Evolutionary conservation across 2,113 vertebrate genomes (phyloP), one percentile per base, ranked within the genome.

Genomic region (Entelurus aequoreus): DNA sequence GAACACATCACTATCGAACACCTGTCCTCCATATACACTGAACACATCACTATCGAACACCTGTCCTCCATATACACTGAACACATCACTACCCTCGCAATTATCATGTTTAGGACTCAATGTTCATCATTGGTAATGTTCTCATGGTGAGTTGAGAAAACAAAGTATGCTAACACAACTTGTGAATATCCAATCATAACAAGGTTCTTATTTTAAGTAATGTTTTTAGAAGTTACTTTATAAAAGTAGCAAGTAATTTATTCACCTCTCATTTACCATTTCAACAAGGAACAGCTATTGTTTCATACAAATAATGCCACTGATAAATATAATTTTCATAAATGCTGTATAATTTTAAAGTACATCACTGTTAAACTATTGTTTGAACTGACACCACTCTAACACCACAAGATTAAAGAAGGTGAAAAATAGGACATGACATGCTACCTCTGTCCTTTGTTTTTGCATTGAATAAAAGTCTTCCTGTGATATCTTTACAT

Each of bases 371-470:
- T 66, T 61, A 28, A 65, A 75, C 65, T 75, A 28, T 4, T 28
- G 49, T 62, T 56, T 40, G 10, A 60, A 36, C n/a, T 2, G 12
- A 72, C 62, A 59, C 52, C 60, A 38, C 69, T 65, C 64, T 44
- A 71, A 53, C 1, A 3, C 60, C 64, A 66, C 35, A 61, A 56
- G 2, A 61, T 62, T 62, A 1, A 69, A 56, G 21, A 38, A 2
- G 11, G 28, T 28, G 28, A 28, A 28, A 16, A 19, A 16, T 28
- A 51, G 72, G 70, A 58, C 6, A 65, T 57, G 51, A 66, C 71
- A 67, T 81, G 79, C 80, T 82, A 82, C 79, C 77, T 79, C 77
- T 80, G 58, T 74, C 74, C 65, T 69, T 61, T 68, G 69, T 74
- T 82, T 78, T 67, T 77, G 65, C 67, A 76, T 75, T 72, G 72